phyloP scores from a whole-genome alignment of 2,113 vertebrate genomes.

The Prolemur simus region DNA sequence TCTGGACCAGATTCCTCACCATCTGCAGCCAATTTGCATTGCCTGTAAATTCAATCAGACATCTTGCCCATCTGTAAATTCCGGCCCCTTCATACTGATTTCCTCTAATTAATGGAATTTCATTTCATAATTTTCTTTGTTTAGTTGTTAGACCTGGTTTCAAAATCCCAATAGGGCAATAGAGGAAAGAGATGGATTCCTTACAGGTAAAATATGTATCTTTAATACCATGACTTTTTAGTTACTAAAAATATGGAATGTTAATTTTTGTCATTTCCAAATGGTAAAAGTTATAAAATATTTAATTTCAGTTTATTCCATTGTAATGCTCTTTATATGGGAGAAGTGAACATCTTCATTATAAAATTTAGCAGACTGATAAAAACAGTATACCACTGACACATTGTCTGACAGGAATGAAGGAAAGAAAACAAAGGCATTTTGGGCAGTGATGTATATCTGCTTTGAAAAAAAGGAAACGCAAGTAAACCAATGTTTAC shows the following conservation, averaged over 20 bases:
- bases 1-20: conserved; percentile 76
- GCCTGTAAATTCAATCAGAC: conserved; percentile 77
- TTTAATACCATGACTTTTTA: background rate
- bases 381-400: background rate
- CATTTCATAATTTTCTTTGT: conserved; percentile 75
- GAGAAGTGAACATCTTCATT: conserved; percentile 3
- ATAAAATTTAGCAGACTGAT: background rate
- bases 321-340: background rate
- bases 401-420: background rate
- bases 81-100: conserved; percentile 67
- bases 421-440: background rate
- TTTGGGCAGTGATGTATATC: background rate
- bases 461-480: background rate
- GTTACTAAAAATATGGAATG: background rate
- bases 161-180: conserved; percentile 25
- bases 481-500: background rate
- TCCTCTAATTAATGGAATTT: conserved; percentile 75
- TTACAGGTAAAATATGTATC: conserved; percentile 20
- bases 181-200: conserved; percentile 1
- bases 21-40: conserved; percentile 78
- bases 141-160: conserved; percentile 61
- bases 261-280: background rate
- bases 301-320: background rate
- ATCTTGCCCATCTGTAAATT: conserved; percentile 80
- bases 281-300: conserved; percentile 12